Evolutionary conservation across 2,888 invertebrate species (phyloP), one percentile per base, ranked within the genome.

Genomic region (Acronicta leporina): DNA sequence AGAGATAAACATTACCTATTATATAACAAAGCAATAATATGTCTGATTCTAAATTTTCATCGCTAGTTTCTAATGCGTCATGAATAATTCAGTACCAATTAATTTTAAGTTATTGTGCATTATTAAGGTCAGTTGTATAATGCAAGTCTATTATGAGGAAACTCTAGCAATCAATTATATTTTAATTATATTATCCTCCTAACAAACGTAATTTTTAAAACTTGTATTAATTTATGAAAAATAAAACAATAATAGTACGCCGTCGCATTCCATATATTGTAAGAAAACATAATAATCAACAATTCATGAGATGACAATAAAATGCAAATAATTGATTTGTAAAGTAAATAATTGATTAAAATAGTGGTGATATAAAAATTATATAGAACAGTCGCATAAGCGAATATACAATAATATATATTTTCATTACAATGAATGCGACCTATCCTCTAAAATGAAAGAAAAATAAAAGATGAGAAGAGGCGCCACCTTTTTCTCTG

Each of bases 201-300:
- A 35, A 52, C 13, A 40, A 20, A 20, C 4, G 20, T 20, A 50
- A 14, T 16, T 25, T 33, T 48, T 20, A 20, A 2, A 20, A 20
- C 20, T 42, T 14, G 25, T 51, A 43, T n/a, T 11, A 5, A 43
- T 14, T 10, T 10, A 40, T 42, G 27, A 55, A 27, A 81, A 92
- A 88, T 85, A 86, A 91, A 92, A 90, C 84, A 79, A 77, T 55
- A 59, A 60, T 62, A 65, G 64, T 94, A 85, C 94, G 94, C 94
- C 94, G 87, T 94, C 93, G 88, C 94, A 94, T 93, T 92, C 89
- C 86, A 69, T 94, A 84, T 94, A 94, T 92, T 94, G 92, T 83
- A 92, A 87, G 91, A 94, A 93, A 94, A 92, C 81, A 88, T 78
- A 85, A 78, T 69, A 80, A 70, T 78, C 35, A 49, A 53, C 63